Evolutionary conservation across 2,797 vertebrate species (phyloP), one percentile per base, ranked within the genome.

Genomic region (Bothrops alternatus): DNA sequence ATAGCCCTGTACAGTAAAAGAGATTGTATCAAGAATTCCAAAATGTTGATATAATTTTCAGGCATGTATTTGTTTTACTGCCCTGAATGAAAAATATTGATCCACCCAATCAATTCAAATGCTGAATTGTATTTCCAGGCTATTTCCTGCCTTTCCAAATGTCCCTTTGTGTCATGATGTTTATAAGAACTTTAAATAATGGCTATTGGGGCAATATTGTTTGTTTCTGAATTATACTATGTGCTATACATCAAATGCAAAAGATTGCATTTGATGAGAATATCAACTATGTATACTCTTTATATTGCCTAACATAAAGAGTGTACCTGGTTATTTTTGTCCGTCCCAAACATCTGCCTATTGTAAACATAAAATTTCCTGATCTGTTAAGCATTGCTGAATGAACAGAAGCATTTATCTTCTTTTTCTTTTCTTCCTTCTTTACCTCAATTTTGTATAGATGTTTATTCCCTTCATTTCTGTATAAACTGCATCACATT

Each of bases 191-290:
- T 47, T 82, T 47, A 47, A 47, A 82, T 82, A 82, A 82, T 47
- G 42, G 90, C 28, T 87, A 47, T 95, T 91, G 93, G 92, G 37
- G 92, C 86, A n/a, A 42, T 90, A 93, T 23, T 32, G 58, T 42
- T 47, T 55, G n/a, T 88, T 26, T 88, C 26, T 82, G 78, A 88
- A 88, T 88, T 78, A 58, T 8, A 4, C 32, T 50, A 42, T 55
- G 61, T 25, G 37, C 78, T 12, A 25, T 82, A 42, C 47, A 47
- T 47, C 42, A 82, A 47, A 25, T 82, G 8, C 10, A 82, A 82
- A 82, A 82, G 10, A 25, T 82, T 82, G 37, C 42, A 25, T 82
- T 23, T 25, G 42, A 82, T 47, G 23, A 47, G 42, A 12, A 82
- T 47, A 47, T 47, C 42, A 82, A 82, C 12, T 82, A 25, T 25